phyloP scores from a whole-genome alignment of 35 echinoderm and acorn worm genomes.

The Chiridota heheva region DNA sequence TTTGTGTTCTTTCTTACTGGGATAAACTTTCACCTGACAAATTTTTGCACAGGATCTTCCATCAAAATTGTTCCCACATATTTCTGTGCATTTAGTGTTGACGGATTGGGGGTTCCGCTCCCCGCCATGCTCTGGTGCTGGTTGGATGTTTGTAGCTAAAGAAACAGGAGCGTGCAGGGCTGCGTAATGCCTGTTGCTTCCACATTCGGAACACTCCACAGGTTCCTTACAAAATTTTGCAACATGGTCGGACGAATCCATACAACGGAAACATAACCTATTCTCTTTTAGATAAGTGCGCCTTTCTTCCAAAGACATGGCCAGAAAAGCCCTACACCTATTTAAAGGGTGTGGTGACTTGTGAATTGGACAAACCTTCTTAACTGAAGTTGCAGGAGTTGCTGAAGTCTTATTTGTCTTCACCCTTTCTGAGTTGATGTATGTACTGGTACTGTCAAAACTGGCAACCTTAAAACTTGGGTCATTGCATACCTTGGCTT shows the following conservation, averaged over 20 bases:
- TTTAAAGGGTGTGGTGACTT: conserved; percentile 46
- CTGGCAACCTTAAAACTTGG: conserved; percentile 19
- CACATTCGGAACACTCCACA: conserved; percentile 22
- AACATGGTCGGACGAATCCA: conserved; percentile 11
- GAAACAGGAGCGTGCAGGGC: background rate
- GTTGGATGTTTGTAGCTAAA: background rate
- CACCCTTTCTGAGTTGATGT: too few species aligned
- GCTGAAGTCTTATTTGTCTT: too few species aligned
- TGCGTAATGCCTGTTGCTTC: background rate
- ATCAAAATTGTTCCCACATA: conserved; percentile 2
- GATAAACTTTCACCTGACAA: conserved; percentile 20
- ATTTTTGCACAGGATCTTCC: conserved; percentile 57
- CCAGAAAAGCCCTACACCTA: conserved; percentile 34
- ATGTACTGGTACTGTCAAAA: background rate
- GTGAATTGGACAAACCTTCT: conserved; percentile 39
- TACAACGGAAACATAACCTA: conserved; percentile 31
- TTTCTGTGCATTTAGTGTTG: conserved; percentile 35
- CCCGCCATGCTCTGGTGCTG: conserved; percentile 10
- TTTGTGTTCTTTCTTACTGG: conserved; percentile 7
- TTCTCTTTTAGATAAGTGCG: conserved; percentile 39
- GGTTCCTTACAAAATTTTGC: conserved; percentile 37
- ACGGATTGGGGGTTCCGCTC: background rate
- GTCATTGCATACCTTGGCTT: conserved; percentile 7
- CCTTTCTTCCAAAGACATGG: conserved; percentile 33
- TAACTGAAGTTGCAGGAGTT: too few species aligned